Base-by-base conservation (phyloP, 2,797 vertebrate species). In the Enteromius thamalakanensis region DNA sequence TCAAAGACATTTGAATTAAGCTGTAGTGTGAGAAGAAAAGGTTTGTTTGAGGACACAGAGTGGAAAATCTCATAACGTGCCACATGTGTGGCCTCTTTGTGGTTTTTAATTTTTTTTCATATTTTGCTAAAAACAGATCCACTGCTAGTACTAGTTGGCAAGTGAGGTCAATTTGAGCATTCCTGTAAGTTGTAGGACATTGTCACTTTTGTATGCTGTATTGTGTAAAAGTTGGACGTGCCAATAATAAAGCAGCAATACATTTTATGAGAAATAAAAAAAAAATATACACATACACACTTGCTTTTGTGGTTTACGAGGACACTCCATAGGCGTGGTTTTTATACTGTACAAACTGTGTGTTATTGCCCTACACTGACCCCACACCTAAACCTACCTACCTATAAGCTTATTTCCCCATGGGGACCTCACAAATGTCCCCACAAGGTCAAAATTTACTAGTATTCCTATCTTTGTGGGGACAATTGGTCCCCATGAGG, bases 21-120 rank as follows among this genome's bases (percentile, higher is more conserved):
- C 21, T 62, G 10, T 68, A 68, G 37, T 78, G 74, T 79, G 55
- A 58, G 64, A 81, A 85, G 21, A 58, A 51, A 47, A n/a, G 11
- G 81, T 81, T 80, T 74, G 32, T 65, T 58, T 37, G 65, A 85
- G 84, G 42, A 69, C 76, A 72, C 58, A 9, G 26, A 84, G 62
- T 84, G 84, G 85, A 87, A 87, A 85, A 80, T 60, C 62, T 74
- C n/a, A 26, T 65, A 71, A 62, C 78, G 8, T 85, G 76, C 14
- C 4, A 53, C n/a, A 58, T 74, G 47, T 74, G 47, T 53, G n/a
- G 34, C 37, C 76, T 78, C 79, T 75, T 76, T 45, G 42, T 58
- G 65, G 37, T 65, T 78, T 26, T 53, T 40, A 34, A 34, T 76
- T 74, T 83, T 77, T 55, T 83, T 29, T 42, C 9, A 42, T 70